Conservation (phyloP, 2,797 vertebrate genomes). For the Eleutherodactylus coqui region DNA sequence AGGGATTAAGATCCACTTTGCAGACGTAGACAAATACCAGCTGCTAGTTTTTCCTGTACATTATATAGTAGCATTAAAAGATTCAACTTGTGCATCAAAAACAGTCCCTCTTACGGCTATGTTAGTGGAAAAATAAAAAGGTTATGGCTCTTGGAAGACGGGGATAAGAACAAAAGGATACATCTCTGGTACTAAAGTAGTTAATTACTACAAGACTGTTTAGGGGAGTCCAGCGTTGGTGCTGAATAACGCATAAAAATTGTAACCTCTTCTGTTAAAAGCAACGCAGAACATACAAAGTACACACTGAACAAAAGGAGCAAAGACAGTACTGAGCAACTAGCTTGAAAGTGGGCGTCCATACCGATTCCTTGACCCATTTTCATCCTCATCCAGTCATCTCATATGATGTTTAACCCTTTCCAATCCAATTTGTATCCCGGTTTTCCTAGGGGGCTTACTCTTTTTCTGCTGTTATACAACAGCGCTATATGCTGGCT, state of each 20-base stretch:
- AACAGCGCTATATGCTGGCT: too few species aligned
- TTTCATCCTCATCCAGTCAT: slow-evolving; percentile 5
- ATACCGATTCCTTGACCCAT: neutral
- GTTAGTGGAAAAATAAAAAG: too few species aligned
- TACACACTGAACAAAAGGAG: slow-evolving; percentile 7
- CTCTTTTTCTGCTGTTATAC: too few species aligned
- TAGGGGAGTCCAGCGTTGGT: slow-evolving; percentile 10
- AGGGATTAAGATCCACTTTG: neutral
- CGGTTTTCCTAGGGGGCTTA: too few species aligned
- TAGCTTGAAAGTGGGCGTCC: slow-evolving; percentile 19
- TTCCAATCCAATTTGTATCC: too few species aligned
- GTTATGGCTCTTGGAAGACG: too few species aligned
- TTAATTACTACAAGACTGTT: neutral
- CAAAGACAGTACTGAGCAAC: slow-evolving; percentile 9
- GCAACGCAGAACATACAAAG: slow-evolving; percentile 8
- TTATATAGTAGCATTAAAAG: too few species aligned
- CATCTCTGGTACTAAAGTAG: too few species aligned
- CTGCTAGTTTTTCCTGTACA: too few species aligned
- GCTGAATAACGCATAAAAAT: neutral
- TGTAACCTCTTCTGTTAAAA: slow-evolving; percentile 5
- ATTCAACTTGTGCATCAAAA: too few species aligned
- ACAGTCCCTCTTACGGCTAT: too few species aligned
- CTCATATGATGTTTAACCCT: slow-evolving; percentile 5
- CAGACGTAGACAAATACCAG: neutral
- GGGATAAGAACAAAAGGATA: too few species aligned